Conservation (phyloP, 2,888 invertebrate genomes). For the Chymomyza amoena region DNA sequence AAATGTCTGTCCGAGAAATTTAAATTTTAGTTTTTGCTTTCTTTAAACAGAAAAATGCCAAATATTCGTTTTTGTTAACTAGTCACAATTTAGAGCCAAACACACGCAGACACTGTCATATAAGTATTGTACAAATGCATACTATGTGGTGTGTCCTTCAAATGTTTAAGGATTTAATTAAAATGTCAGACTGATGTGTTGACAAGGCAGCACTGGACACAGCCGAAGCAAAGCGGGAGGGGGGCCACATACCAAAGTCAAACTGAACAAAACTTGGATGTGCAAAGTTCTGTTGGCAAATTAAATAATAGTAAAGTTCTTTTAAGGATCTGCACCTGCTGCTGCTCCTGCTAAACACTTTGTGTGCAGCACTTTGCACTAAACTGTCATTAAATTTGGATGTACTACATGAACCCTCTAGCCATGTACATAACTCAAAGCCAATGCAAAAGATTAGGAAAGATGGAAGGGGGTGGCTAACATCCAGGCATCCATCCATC, state of each 20-base stretch:
- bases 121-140: background rate
- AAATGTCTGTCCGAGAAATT: too few relatives aligned
- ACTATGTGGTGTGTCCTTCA: background rate
- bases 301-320: conserved; percentile 33
- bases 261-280: conserved; percentile 1
- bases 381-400: conserved; percentile 44
- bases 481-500: background rate
- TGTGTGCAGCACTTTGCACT: conserved; percentile 35
- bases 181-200: conserved; percentile 30
- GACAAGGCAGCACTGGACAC: background rate
- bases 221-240: background rate
- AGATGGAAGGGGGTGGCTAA: background rate
- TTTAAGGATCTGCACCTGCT: conserved; percentile 11
- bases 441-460: background rate
- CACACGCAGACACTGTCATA: too few relatives aligned
- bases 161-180: conserved; percentile 42
- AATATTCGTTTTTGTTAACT: background rate
- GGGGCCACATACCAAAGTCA: background rate
- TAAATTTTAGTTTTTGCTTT: too few relatives aligned
- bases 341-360: conserved; percentile 3
- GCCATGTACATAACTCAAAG: background rate
- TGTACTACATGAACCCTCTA: background rate
- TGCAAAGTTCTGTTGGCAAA: conserved; percentile 30
- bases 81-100: background rate
- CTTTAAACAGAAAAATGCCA: background rate